Base-by-base conservation (phyloP, 2,888 invertebrate genomes). In the Cataglyphis altisquamis region DNA sequence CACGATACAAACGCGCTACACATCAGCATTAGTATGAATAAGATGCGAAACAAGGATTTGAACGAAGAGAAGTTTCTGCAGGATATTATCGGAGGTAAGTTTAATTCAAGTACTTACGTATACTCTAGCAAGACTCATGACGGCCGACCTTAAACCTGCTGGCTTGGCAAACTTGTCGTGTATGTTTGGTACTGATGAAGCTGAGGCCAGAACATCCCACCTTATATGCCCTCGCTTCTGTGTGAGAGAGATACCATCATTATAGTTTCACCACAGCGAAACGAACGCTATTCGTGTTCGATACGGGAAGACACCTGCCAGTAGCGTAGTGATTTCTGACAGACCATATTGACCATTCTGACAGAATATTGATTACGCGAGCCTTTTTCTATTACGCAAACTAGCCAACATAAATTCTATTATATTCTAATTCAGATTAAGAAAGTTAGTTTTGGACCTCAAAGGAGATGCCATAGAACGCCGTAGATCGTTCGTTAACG, bases 141-240 rank as follows among this genome's bases (percentile, higher is more conserved):
- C 90, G 90, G 86, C 86, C 88, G 90, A 91, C 87, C 91, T 88
- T 92, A 91, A 88, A 91, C 91, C 92, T 90, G 87, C 88, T 90
- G 90, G 91, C 91, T 91, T 91, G 90, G 90, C 89, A 90, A 91
- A 92, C 93, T 91, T 90, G 92, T 92, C 93, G 93, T 91, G 93
- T 94, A 90, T 93, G 94, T 93, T 93, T 93, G 92, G 91, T 92
- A 94, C 94, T 94, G 93, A 93, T 94, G 94, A 92, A 93, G 94
- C 92, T 83, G 91, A 91, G 91, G 88, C 93, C 90, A 91, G 94
- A 93, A 93, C 94, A 94, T 94, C 94, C 94, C 94, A 93, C 94
- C 94, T 94, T 94, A 94, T 94, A 94, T 94, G 94, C 94, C 94
- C 93, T 94, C 94, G 93, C 93, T 89, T 90, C 85, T 86, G 90